Percentiles rank a stretch among this genome's conserved stretches.
These are phyloP conservation scores for Papilio polytes DNA, from an alignment of 1,140 invertebrate species.

Conservation along the genomic window DNA sequence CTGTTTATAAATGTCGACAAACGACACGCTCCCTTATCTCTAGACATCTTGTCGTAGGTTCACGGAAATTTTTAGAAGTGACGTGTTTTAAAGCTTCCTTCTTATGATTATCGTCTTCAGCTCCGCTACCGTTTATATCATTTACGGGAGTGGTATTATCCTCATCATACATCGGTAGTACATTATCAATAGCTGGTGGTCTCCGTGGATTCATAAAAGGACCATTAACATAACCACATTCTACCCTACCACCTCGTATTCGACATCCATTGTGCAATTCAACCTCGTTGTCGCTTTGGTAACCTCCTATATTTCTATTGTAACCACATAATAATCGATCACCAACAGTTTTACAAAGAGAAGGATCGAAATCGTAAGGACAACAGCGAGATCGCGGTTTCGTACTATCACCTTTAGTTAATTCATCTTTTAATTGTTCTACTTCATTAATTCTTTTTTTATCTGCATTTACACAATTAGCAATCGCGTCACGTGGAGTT, in stretches of 20 bases:
- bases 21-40: constrained; percentile 59
- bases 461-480: neutral
- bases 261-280: constrained; percentile 61
- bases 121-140: constrained; percentile 8
- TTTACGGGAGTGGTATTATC: constrained; percentile 15
- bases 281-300: constrained; percentile 42
- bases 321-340: constrained; percentile 72
- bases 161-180: constrained; percentile 11
- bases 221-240: constrained; percentile 67
- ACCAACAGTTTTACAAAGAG: constrained; percentile 59
- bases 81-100: constrained; percentile 36
- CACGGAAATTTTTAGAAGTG: neutral
- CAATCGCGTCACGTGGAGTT: neutral
- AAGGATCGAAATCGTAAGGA: constrained; percentile 70
- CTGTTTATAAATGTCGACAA: constrained; percentile 47
- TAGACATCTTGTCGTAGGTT: constrained; percentile 53
- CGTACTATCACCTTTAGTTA: neutral
- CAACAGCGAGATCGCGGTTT: constrained; percentile 59
- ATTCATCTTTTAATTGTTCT: neutral
- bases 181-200: constrained; percentile 54
- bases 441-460: constrained; percentile 14
- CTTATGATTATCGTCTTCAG: neutral
- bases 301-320: constrained; percentile 61
- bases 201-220: constrained; percentile 61
- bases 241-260: constrained; percentile 60